Evolutionary conservation across 92 coral and sea anemone species (phyloP), one percentile per base, ranked within the genome.

Genomic region (Umimayanthus kanabou): DNA sequence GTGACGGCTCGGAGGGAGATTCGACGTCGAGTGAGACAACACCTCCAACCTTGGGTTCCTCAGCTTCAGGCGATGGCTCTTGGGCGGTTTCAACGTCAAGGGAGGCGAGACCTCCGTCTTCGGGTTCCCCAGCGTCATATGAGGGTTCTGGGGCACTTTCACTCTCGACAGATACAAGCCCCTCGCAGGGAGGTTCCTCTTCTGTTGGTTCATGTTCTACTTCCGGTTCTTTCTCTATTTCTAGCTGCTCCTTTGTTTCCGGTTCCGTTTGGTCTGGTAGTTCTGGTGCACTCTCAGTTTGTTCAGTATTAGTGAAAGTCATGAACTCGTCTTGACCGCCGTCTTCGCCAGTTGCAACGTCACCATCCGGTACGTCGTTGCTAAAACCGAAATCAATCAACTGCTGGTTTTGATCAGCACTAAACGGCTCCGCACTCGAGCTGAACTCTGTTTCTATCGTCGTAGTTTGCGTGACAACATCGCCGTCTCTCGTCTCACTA

Each of bases 271-370:
- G 66, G 23, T 83, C 78, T 6, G 13, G 64, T 69, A 33, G 65
- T 69, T 83, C 78, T 0, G 77, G 87, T 69, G 87, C 43, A 47
- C 61, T 83, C 39, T 83, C 87, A 66, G 14, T 69, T 70, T 83
- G 87, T 83, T 83, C 87, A 25, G 69, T 14, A 7, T 67, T 69
- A 9, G 45, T 50, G 33, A 83, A 83, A 49, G 77, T 53, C 65
- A 83, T 28, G 26, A 70, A 47, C 23, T 47, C 78, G 28, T 83
- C 87, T 45, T 70, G 67, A 2, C 65, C 78, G 66, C 55, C 28
- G 45, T 66, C 85, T 66, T 83, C 79, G 9, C 61, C 14, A 3
- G 1, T 9, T 57, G 11, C 64, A 45, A 3, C 43, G 4, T 39
- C 77, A 28, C 61, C 39, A 43, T 71, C 67, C 5, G n/a, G 42